A percentile compares a stretch with the other conserved stretches of the same genome.
These are phyloP conservation scores for Leptopilina drosophilae DNA, from an alignment of 2,888 invertebrate species.

Conservation along the genomic window DNA sequence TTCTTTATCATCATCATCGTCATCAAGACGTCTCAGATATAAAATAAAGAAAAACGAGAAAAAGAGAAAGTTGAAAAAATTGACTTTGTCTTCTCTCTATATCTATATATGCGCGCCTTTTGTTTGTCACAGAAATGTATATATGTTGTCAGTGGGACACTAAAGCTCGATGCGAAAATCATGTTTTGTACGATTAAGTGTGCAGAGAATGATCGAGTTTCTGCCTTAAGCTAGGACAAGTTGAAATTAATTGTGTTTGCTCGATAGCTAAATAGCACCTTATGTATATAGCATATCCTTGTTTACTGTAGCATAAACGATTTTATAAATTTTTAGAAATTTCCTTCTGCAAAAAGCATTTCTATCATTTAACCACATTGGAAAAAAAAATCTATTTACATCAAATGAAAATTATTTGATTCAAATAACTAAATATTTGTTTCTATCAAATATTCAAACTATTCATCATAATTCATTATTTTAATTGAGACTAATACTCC, in stretches of 20 bases:
- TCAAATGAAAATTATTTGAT: too few relatives aligned
- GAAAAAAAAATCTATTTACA: too few relatives aligned
- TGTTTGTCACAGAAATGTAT: not conserved
- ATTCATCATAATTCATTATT: too few relatives aligned
- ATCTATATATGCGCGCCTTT: not conserved
- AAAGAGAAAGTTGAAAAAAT: not conserved
- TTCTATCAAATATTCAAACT: too few relatives aligned
- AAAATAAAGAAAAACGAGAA: not conserved
- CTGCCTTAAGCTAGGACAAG: slow-evolving; percentile 26
- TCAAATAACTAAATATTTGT: too few relatives aligned
- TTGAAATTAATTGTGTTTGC: slow-evolving; percentile 25
- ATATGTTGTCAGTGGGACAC: not conserved
- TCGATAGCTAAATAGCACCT: slow-evolving; percentile 7
- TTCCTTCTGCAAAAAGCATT: not conserved
- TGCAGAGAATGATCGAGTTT: slow-evolving; percentile 18
- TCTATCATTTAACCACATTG: too few relatives aligned
- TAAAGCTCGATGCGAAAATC: slow-evolving; percentile 23
- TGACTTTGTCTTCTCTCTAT: not conserved
- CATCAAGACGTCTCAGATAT: not conserved
- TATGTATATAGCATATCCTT: not conserved
- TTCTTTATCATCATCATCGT: too few relatives aligned
- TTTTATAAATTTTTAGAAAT: not conserved
- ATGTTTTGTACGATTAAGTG: slow-evolving; percentile 12
- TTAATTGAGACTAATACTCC: too few relatives aligned
- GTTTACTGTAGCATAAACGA: not conserved